Conservation (phyloP, 2,113 vertebrate species). For the Nothocercus julius region DNA sequence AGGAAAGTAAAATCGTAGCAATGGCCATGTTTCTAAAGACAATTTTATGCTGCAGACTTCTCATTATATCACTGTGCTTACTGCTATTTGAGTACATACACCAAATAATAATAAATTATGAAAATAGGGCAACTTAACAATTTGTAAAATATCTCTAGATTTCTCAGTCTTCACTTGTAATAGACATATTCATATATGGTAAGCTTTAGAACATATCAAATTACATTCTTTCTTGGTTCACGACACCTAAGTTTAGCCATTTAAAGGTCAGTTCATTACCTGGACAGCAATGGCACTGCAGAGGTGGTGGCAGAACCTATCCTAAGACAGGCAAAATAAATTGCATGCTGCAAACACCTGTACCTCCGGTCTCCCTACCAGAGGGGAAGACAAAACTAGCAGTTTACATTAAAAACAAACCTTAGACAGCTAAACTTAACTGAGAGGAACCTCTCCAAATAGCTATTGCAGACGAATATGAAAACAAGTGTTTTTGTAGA, state of each 20-base stretch:
- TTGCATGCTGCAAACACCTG: not conserved
- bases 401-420: not conserved
- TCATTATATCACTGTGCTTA: not conserved
- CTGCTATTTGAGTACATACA: not conserved
- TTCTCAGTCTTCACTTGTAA: not conserved
- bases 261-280: not conserved
- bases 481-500: not conserved
- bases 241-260: not conserved
- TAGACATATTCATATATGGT: not conserved
- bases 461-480: constrained; percentile 26
- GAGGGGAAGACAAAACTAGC: not conserved
- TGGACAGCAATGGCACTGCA: not conserved
- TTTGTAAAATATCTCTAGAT: not conserved
- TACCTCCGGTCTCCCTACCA: not conserved
- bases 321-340: not conserved
- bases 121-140: not conserved
- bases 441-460: not conserved
- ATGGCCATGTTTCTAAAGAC: not conserved
- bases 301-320: not conserved
- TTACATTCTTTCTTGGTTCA: not conserved
- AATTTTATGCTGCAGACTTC: not conserved
- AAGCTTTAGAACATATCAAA: not conserved
- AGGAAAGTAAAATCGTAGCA: not conserved
- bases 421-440: not conserved
- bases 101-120: not conserved